Evolutionary conservation across 2,888 invertebrate genomes (phyloP).

Genomic region (Abrostola tripartita): DNA sequence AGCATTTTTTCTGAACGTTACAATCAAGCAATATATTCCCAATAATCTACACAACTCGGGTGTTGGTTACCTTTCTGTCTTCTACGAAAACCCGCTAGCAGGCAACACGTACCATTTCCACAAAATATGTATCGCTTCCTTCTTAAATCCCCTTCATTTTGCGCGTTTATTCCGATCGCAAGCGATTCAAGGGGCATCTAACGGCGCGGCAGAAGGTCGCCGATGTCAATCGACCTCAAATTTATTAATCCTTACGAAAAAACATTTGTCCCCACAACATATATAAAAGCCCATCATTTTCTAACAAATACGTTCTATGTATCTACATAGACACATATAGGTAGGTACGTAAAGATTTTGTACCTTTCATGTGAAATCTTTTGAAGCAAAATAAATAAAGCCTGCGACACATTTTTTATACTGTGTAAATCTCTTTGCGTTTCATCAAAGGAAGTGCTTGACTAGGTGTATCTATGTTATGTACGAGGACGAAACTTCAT

Average conservation of each 20-base stretch:
- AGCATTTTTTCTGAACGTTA: constrained; percentile 1
- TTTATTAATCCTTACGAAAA: constrained; percentile 38
- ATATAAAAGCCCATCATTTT: constrained; percentile 14
- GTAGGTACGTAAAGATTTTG: constrained; percentile 7
- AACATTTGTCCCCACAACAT: constrained; percentile 11
- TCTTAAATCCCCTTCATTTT: constrained; percentile 44
- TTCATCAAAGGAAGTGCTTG: constrained; percentile 40
- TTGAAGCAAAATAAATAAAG: constrained; percentile 47
- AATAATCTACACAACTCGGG: constrained; percentile 20
- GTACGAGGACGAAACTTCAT: constrained; percentile 8
- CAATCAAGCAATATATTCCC: neutral
- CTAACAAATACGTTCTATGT: constrained; percentile 1
- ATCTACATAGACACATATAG: neutral
- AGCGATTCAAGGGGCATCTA: constrained; percentile 22
- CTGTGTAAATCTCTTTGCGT: constrained; percentile 35
- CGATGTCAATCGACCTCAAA: constrained; percentile 8
- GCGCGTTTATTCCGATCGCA: constrained; percentile 23
- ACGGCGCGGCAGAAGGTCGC: constrained; percentile 22
- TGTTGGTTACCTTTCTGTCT: constrained; percentile 10
- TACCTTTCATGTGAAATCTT: constrained; percentile 30
- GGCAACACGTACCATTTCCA: constrained; percentile 27
- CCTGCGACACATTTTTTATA: constrained; percentile 35
- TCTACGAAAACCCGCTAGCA: constrained; percentile 18
- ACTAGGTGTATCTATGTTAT: constrained; percentile 13
- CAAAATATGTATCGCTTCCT: constrained; percentile 35